Evolutionary conservation across 2,113 vertebrate genomes (phyloP).

Genomic region (Corythaixoides concolor): DNA sequence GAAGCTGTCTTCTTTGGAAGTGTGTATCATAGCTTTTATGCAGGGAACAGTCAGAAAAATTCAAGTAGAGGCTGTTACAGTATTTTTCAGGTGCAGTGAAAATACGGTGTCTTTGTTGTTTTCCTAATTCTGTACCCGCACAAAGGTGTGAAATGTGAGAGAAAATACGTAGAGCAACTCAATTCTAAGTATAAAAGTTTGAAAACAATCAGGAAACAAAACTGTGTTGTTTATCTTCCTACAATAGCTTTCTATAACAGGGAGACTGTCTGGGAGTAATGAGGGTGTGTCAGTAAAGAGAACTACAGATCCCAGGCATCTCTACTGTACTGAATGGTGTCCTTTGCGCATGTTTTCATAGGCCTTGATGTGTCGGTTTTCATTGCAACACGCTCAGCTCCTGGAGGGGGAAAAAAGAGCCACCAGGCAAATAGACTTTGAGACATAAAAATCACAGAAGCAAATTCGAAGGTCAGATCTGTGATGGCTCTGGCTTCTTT

Average conservation of each 20-base stretch:
- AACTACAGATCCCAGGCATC: constrained; percentile 6
- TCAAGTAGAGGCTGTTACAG: neutral
- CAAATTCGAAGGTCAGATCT: constrained; percentile 40
- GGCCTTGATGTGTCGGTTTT: neutral
- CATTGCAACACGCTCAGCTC: neutral
- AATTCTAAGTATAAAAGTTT: neutral
- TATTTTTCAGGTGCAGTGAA: neutral
- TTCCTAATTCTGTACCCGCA: neutral
- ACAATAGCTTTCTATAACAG: neutral
- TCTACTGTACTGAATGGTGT: neutral
- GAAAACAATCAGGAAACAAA: neutral
- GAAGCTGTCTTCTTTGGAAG: neutral
- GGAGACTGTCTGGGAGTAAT: neutral
- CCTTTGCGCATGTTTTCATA: neutral
- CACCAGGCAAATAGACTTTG: neutral
- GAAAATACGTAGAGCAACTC: neutral
- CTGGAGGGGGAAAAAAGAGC: neutral
- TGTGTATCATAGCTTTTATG: neutral
- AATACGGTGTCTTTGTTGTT: neutral
- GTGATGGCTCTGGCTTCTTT: constrained; percentile 7
- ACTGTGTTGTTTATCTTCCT: neutral
- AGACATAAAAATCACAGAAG: neutral
- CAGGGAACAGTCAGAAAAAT: neutral
- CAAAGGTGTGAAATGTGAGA: neutral
- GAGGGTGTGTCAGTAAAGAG: neutral